Evolutionary conservation across 2,888 invertebrate species (phyloP), one percentile per base, ranked within the genome.

Genomic region (Artemia sp.): DNA sequence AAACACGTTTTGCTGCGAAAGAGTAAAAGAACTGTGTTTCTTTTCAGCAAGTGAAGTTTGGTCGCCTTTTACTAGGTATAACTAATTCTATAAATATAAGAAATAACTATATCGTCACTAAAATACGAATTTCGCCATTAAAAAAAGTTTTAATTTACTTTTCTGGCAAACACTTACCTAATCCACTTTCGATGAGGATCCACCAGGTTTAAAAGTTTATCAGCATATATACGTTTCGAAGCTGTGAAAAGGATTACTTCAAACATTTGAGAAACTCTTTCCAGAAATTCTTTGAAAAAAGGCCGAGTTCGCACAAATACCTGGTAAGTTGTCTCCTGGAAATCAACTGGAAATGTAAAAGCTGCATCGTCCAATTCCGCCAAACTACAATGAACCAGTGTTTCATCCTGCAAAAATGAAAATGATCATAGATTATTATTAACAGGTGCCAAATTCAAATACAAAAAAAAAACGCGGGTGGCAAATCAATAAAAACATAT

Each of bases 201-300:
- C 66, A 96, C 82, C 70, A 95, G 80, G 81, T 96, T 92, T 76
- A 95, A 83, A 73, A 96, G 83, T 73, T 93, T 87, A 78, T 95
- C 92, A 0, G 95, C 95, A 78, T 95, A 96, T 67, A 95, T 92
- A 68, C 92, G 84, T 81, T 95, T 95, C 76, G 92, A 92, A 66
- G 95, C 95, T 0, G 95, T 96, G 82, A 96, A 96, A 70, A 95
- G 80, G 70, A 94, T 93, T 50, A 95, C 92, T 79, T 95, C 94
- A 80, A 90, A 95, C 72, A 88, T 78, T 9, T 88, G 85, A 0
- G 92, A 90, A 58, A 93, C 89, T 72, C 87, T 85, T 75, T 93
- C 89, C 74, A 96, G 83, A 80, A 96, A 96, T 81, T 94, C 92
- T 10, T 87, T 85, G 79, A 94, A 92, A 78, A 85, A 89, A 0